Evolutionary conservation across 2,113 vertebrate species (phyloP).

Genomic region (Thamnophis sirtalis): DNA sequence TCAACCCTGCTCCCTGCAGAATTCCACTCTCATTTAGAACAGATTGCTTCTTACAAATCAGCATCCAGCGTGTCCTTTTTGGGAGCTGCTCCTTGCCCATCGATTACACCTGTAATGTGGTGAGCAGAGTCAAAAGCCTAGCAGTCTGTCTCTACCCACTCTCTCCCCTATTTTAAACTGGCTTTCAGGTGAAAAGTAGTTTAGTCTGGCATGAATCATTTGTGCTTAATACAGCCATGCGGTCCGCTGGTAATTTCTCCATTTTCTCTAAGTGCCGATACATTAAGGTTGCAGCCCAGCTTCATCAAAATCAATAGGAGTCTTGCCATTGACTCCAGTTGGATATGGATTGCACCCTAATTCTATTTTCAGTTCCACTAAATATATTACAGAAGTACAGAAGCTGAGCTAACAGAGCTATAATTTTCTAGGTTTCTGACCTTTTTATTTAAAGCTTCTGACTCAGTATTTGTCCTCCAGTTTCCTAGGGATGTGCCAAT

Average conservation of each 20-base stretch:
- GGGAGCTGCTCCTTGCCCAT: neutral
- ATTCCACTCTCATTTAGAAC: neutral
- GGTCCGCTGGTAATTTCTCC: constrained; percentile 10
- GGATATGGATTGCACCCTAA: constrained; percentile 1
- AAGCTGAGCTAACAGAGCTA: neutral
- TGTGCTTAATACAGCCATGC: constrained; percentile 1
- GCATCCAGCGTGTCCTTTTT: no score
- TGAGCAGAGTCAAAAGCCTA: constrained; percentile 1
- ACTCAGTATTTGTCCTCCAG: neutral
- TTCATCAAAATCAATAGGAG: constrained; percentile 6
- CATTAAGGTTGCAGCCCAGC: constrained; percentile 14
- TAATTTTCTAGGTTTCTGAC: neutral
- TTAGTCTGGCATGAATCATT: constrained; percentile 10
- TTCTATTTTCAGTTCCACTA: constrained; percentile 11
- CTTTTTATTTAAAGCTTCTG: neutral
- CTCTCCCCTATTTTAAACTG: neutral
- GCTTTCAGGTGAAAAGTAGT: constrained; percentile 1
- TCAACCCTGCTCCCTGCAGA: neutral
- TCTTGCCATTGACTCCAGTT: neutral
- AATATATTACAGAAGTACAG: neutral
- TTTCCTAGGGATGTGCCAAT: neutral
- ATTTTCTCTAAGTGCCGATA: constrained; percentile 14
- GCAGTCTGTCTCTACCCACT: neutral
- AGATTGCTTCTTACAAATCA: neutral
- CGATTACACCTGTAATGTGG: neutral